Conservation (phyloP, 1,140 invertebrate genomes). For the Brachionus koreanus region DNA sequence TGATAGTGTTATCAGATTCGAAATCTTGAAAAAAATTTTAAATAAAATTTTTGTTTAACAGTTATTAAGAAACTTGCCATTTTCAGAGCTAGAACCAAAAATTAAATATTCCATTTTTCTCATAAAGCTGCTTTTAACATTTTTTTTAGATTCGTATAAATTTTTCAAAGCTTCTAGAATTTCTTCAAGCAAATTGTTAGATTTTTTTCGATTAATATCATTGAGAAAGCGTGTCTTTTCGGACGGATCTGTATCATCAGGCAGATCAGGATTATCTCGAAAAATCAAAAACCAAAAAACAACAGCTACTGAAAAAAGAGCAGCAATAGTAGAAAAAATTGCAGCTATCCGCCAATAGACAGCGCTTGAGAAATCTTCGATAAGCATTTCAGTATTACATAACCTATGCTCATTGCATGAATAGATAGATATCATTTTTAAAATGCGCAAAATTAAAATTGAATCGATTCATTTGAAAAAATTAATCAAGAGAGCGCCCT, state of each 20-base stretch:
- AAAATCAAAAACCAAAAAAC: constrained; percentile 22
- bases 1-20: neutral
- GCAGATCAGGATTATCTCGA: neutral
- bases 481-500: neutral
- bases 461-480: neutral
- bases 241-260: neutral
- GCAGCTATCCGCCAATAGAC: constrained; percentile 32
- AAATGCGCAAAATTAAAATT: neutral
- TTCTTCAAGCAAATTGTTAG: constrained; percentile 6
- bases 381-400: constrained; percentile 12
- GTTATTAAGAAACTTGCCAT: neutral
- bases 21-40: neutral
- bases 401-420: constrained; percentile 18
- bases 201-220: neutral
- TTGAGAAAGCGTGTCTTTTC: constrained; percentile 18
- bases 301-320: constrained; percentile 25
- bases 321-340: constrained; percentile 28
- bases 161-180: neutral
- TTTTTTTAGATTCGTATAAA: neutral
- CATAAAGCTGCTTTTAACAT: neutral
- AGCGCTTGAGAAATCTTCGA: constrained; percentile 23
- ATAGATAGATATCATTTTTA: constrained; percentile 28
- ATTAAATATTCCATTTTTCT: constrained; percentile 27
- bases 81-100: constrained; percentile 11
- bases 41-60: neutral